Percentiles rank a stretch among this genome's conserved stretches.
phyloP scores from a whole-genome alignment of 2,113 vertebrate species.

The Equus quagga region DNA sequence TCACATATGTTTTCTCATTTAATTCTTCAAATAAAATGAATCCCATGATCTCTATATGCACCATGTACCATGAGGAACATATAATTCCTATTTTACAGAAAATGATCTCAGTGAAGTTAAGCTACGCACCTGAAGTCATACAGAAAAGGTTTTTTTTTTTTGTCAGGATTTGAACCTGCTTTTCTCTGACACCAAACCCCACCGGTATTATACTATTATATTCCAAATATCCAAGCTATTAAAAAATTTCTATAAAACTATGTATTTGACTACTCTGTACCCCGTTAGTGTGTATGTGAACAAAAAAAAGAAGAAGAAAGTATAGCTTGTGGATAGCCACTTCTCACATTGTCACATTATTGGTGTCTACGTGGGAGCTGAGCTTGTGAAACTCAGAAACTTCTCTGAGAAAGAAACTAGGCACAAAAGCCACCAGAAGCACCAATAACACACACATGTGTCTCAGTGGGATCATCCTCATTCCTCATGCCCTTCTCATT shows the following conservation, averaged over 20 bases:
- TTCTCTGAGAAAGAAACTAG: not conserved
- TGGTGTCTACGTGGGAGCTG: not conserved
- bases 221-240: not conserved
- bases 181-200: conserved; percentile 14
- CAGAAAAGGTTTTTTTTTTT: not conserved
- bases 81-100: not conserved
- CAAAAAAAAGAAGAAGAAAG: not conserved
- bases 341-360: not conserved
- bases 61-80: not conserved
- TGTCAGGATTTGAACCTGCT: not conserved
- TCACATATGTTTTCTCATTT: not conserved
- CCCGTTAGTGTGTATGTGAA: not conserved
- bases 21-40: not conserved
- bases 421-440: not conserved
- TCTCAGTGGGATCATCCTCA: too few relatives aligned
- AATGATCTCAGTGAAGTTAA: not conserved
- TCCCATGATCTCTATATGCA: not conserved
- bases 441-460: not conserved
- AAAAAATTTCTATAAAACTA: not conserved
- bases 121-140: not conserved
- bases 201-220: not conserved
- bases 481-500: not conserved
- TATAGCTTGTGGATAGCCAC: not conserved
- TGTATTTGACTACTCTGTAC: not conserved
- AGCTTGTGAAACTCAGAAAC: not conserved